These are phyloP conservation scores for Acanthaster planci DNA, from an alignment of 35 echinoderm and acorn worm species.

Conservation along the genomic window DNA sequence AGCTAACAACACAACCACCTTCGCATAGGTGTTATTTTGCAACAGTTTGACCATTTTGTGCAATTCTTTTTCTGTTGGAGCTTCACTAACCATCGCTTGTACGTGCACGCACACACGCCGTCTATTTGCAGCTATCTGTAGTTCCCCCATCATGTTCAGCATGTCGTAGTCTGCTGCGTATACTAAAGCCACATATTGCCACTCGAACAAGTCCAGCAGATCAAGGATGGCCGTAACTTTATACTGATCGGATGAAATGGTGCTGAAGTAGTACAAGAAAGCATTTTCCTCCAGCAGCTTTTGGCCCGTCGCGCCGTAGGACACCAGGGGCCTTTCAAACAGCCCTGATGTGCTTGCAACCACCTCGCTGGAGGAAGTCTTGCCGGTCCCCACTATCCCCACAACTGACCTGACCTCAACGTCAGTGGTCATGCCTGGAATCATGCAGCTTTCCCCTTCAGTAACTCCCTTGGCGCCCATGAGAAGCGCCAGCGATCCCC, in stretches of 20 bases:
- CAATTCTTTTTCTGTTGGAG: background rate
- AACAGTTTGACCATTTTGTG: constrained; percentile 18
- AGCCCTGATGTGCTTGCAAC: constrained; percentile 58
- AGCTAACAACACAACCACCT: constrained; percentile 39
- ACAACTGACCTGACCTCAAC: background rate
- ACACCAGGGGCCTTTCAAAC: constrained; percentile 40
- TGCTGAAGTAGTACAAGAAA: constrained; percentile 59
- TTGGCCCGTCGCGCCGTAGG: constrained; percentile 50
- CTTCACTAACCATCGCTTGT: background rate
- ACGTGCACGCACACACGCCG: constrained; percentile 69
- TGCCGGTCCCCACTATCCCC: constrained; percentile 60
- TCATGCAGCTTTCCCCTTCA: background rate
- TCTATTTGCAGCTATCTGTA: constrained; percentile 18
- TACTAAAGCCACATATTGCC: constrained; percentile 87
- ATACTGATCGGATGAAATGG: constrained; percentile 53
- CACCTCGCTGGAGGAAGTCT: constrained; percentile 60
- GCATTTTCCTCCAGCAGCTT: constrained; percentile 27
- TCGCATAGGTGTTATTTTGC: background rate
- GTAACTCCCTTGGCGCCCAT: background rate
- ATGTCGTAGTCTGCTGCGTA: constrained; percentile 80
- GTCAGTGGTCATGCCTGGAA: background rate
- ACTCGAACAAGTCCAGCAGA: constrained; percentile 63
- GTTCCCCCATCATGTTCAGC: constrained; percentile 43
- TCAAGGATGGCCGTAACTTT: constrained; percentile 71
- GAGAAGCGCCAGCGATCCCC: constrained; percentile 3